Conservation (phyloP, 2,888 invertebrate species). For the Phyllotreta striolata region DNA sequence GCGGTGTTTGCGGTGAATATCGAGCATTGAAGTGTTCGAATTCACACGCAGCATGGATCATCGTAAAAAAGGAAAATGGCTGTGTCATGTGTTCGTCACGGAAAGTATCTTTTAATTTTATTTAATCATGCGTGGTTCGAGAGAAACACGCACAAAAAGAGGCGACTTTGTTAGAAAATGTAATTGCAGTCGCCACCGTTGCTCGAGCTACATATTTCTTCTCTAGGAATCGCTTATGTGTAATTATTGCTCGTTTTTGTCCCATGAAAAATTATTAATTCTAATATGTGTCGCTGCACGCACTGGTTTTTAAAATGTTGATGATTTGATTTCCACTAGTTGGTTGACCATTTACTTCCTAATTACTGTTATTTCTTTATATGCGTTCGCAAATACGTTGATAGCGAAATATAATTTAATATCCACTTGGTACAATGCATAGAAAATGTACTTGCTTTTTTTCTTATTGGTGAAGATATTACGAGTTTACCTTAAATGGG, state of each 20-base stretch:
- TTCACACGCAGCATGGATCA: constrained; percentile 37
- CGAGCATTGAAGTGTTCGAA: constrained; percentile 35
- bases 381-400: neutral
- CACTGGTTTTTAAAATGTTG: constrained; percentile 9
- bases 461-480: too few relatives aligned
- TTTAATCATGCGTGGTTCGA: constrained; percentile 37
- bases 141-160: constrained; percentile 29
- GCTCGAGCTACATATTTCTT: constrained; percentile 27
- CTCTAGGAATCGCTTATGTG: constrained; percentile 27
- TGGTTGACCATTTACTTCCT: neutral
- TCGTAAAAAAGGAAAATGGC: constrained; percentile 20
- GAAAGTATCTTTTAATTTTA: constrained; percentile 39
- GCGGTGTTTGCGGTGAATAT: constrained; percentile 21
- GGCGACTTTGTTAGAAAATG: constrained; percentile 1
- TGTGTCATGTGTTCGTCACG: constrained; percentile 39
- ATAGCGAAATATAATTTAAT: too few relatives aligned
- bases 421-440: too few relatives aligned
- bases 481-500: too few relatives aligned
- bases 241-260: constrained; percentile 24
- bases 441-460: too few relatives aligned
- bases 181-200: constrained; percentile 24
- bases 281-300: constrained; percentile 21
- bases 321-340: neutral
- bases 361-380: neutral
- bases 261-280: constrained; percentile 15